These are phyloP conservation scores for Pelobates fuscus DNA, from an alignment of 2,113 vertebrate species.

Conservation along the genomic window DNA sequence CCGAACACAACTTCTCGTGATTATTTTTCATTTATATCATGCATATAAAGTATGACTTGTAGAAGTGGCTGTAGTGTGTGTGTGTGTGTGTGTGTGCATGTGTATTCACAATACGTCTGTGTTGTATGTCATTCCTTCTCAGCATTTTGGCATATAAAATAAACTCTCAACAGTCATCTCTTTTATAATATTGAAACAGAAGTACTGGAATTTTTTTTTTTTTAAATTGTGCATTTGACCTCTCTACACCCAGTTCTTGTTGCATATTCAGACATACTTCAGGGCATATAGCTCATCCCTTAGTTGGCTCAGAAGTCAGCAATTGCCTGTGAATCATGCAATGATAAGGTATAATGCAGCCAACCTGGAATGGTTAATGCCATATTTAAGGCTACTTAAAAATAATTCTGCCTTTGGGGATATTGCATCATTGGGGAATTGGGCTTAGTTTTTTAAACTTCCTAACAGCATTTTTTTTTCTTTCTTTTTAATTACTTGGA, in stretches of 20 bases:
- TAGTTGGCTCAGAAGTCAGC: fast-evolving
- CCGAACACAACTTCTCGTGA: too few species aligned
- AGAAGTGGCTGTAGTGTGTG: too few species aligned
- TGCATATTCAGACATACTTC: constrained; percentile 30
- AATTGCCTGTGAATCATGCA: constrained; percentile 16
- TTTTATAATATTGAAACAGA: constrained; percentile 11
- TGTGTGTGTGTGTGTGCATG: too few species aligned
- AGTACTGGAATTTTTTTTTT: constrained; percentile 9
- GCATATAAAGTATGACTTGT: too few species aligned
- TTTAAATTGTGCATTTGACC: constrained; percentile 28
- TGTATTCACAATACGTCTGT: too few species aligned
- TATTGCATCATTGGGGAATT: constrained; percentile 47
- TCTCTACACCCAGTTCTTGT: neutral
- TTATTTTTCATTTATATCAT: too few species aligned
- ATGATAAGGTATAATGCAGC: neutral
- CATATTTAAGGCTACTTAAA: constrained; percentile 28
- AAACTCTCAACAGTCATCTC: neutral
- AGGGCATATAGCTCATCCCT: constrained; percentile 40
- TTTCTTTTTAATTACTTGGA: constrained; percentile 56
- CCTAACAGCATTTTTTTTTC: constrained; percentile 47
- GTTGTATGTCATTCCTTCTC: neutral
- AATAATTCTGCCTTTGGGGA: constrained; percentile 29
- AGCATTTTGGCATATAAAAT: neutral
- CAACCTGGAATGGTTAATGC: constrained; percentile 7
- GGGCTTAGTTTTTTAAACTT: constrained; percentile 46